Base-by-base conservation (phyloP, 2,113 vertebrate species). In the Camarhynchus parvulus region DNA sequence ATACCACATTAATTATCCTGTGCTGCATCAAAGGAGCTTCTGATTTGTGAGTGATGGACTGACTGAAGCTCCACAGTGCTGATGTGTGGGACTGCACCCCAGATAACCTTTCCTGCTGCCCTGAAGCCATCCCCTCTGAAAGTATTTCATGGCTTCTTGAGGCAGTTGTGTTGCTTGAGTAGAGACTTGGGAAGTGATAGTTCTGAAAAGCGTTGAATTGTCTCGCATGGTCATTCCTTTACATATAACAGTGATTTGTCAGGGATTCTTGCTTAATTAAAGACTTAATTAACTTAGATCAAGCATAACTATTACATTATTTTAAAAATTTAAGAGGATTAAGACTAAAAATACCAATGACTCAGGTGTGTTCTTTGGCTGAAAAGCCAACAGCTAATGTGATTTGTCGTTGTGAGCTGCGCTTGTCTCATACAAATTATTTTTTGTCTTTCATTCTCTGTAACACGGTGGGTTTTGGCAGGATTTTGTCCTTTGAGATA, bases 191-290 rank as follows among this genome's bases (percentile, higher is more conserved):
- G 31, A 77, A 27, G 13, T 25, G 28, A 17, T 67, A 0, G 33
- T 66, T 75, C 33, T 81, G 42, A 75, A 50, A 46, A 62, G 30
- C 13, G 27, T 25, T 41, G 17, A 39, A n/a, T 66, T 62, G 6
- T 25, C 44, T 61, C 23, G 14, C 33, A 44, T 25, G 67, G n/a
- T 80, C 41, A 17, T 74, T 93, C 67, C 56, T 81, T 78, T 82
- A 67, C 22, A 9, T 30, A 1, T n/a, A 87, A 35, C 30, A 41
- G n/a, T 81, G 78, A 73, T 96, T 95, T 89, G 33, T 91, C 31
- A 67, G 90, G 24, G 53, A 41, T 89, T 94, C 88, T 88, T 96
- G 85, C 50, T 94, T 95, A 91, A 96, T 95, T 93, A 86, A 92
- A 87, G 81, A 35, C 68, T 56, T 95, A 80, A 95, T 95, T 95